Evolutionary conservation across 2,113 vertebrate species (phyloP).

Genomic region (Columbina picui): DNA sequence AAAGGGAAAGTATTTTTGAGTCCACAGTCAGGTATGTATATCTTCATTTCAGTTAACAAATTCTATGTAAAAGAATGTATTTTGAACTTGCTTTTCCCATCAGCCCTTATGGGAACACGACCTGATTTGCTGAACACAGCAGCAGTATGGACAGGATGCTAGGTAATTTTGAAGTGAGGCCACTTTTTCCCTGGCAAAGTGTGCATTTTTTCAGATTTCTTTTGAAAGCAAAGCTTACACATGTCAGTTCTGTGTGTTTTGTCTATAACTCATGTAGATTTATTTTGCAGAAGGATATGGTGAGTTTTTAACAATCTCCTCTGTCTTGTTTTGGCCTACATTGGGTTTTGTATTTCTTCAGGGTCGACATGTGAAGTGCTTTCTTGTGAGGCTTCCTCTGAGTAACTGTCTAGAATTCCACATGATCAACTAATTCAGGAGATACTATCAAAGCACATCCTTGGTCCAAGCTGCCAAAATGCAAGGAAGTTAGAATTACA

Average conservation of each 20-base stretch:
- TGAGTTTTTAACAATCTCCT: neutral
- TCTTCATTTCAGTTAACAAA: neutral
- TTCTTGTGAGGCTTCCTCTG: neutral
- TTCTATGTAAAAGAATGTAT: neutral
- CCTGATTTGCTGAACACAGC: neutral
- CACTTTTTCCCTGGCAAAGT: neutral
- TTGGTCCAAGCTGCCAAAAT: neutral
- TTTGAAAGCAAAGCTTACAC: neutral
- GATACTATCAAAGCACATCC: neutral
- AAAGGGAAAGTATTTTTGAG: conserved; percentile 85
- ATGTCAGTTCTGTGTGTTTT: neutral
- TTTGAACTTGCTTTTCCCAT: neutral
- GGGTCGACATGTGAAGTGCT: neutral
- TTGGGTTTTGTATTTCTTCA: neutral
- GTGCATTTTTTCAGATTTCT: neutral
- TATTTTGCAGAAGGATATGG: neutral
- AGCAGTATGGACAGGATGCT: neutral
- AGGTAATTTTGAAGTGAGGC: neutral
- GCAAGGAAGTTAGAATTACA: neutral
- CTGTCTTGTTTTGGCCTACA: neutral
- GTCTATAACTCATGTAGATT: neutral
- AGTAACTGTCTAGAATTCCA: neutral
- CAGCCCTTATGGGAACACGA: neutral
- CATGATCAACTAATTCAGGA: neutral
- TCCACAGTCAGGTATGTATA: conserved; percentile 88